phyloP scores from a whole-genome alignment of 2,888 invertebrate species.

The Thecocarcelia acutangulata region DNA sequence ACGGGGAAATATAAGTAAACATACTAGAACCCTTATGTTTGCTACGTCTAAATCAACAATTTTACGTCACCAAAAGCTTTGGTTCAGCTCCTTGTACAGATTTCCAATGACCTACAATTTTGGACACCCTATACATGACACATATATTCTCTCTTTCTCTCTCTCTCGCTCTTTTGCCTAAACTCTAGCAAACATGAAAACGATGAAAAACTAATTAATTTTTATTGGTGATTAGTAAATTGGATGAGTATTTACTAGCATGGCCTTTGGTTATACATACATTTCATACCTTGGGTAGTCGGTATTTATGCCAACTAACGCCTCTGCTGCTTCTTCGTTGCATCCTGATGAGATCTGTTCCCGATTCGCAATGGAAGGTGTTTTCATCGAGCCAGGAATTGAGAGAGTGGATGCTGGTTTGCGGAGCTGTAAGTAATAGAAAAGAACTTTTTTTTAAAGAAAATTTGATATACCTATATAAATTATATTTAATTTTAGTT shows the following conservation, averaged over 20 bases:
- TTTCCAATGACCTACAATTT: too few relatives aligned
- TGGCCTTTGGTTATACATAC: conserved; percentile 75
- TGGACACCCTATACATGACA: too few relatives aligned
- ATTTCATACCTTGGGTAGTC: conserved; percentile 88
- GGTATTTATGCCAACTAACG: conserved; percentile 93
- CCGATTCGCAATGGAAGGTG: conserved; percentile 83
- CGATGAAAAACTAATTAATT: neutral
- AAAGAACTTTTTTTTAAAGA: too few relatives aligned
- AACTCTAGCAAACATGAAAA: conserved; percentile 8
- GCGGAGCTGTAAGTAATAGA: conserved; percentile 86
- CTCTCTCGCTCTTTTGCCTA: conserved; percentile 17
- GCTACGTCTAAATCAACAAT: too few relatives aligned
- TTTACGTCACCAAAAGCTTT: too few relatives aligned
- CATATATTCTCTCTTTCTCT: too few relatives aligned
- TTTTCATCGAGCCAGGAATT: conserved; percentile 96
- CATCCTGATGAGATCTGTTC: conserved; percentile 84
- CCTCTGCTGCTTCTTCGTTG: conserved; percentile 92
- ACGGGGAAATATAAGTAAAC: too few relatives aligned
- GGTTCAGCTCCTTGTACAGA: too few relatives aligned
- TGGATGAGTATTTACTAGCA: conserved; percentile 47
- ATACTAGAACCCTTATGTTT: too few relatives aligned
- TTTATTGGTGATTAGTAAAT: conserved; percentile 9
- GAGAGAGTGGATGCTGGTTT: conserved; percentile 98
- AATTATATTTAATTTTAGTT: neutral
- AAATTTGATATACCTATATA: too few relatives aligned